phyloP scores from a whole-genome alignment of 2,888 invertebrate genomes.

The Nephrotoma flavescens region DNA sequence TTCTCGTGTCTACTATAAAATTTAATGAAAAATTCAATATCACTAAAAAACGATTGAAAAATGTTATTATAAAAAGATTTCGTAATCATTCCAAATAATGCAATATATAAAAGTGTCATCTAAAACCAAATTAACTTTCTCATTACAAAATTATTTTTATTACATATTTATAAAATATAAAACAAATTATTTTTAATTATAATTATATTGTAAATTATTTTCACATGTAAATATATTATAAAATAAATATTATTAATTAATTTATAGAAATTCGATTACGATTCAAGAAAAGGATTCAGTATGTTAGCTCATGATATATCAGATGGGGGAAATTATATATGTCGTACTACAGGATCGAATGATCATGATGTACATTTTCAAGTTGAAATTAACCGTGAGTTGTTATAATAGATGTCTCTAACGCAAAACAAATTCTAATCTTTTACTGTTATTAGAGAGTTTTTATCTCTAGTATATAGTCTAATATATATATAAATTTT shows the following conservation, averaged over 20 bases:
- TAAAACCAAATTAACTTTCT: background rate
- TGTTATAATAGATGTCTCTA: background rate
- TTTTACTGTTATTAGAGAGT: background rate
- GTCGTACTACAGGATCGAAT: background rate
- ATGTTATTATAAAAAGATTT: background rate
- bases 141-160: background rate
- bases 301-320: background rate
- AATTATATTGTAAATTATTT: background rate
- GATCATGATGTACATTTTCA: background rate
- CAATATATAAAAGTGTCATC: background rate
- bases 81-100: background rate
- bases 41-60: background rate
- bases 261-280: background rate
- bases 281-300: background rate
- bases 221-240: background rate
- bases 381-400: background rate
- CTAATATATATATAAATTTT: background rate
- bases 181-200: background rate
- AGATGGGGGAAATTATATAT: background rate
- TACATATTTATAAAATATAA: background rate
- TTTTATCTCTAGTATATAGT: background rate
- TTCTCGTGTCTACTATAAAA: too few species aligned
- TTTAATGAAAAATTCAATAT: background rate
- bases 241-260: background rate
- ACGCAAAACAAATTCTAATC: background rate